These are phyloP conservation scores for Agonum fuliginosum DNA, from an alignment of 2,888 invertebrate genomes.

Conservation along the genomic window DNA sequence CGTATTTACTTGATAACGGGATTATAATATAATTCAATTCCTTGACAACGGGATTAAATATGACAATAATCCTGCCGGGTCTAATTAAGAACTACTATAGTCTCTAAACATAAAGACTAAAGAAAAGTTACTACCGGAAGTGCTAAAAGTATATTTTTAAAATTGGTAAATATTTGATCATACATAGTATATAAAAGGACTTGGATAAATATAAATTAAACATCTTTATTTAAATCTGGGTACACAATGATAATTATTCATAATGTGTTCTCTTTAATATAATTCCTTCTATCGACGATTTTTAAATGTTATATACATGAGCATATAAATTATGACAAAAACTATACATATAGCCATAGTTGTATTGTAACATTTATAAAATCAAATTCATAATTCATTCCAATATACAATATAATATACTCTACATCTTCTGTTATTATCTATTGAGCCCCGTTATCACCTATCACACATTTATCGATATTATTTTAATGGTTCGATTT, in stretches of 20 bases:
- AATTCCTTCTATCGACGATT: conserved; percentile 45
- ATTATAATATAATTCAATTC: no score
- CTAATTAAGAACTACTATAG: no score
- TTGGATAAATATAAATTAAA: conserved; percentile 53
- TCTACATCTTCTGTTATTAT: conserved; percentile 49
- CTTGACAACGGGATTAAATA: no score
- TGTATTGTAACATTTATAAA: conserved; percentile 57
- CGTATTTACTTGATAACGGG: no score
- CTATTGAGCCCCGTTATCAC: conserved; percentile 57
- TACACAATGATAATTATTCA: conserved; percentile 58
- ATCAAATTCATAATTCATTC: conserved; percentile 42
- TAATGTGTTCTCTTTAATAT: conserved; percentile 48
- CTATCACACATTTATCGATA: conserved; percentile 60
- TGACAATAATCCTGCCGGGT: no score
- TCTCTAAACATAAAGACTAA: no score
- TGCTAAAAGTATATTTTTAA: not conserved
- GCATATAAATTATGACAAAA: conserved; percentile 57
- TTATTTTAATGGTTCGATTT: conserved; percentile 40
- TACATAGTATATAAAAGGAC: not conserved
- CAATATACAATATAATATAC: conserved; percentile 47
- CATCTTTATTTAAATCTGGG: conserved; percentile 60
- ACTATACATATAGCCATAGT: conserved; percentile 52
- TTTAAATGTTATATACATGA: conserved; percentile 57
- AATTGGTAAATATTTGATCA: not conserved
- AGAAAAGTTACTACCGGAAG: no score